These are phyloP conservation scores for Labia minor DNA, from an alignment of 2,888 invertebrate species.

Conservation along the genomic window DNA sequence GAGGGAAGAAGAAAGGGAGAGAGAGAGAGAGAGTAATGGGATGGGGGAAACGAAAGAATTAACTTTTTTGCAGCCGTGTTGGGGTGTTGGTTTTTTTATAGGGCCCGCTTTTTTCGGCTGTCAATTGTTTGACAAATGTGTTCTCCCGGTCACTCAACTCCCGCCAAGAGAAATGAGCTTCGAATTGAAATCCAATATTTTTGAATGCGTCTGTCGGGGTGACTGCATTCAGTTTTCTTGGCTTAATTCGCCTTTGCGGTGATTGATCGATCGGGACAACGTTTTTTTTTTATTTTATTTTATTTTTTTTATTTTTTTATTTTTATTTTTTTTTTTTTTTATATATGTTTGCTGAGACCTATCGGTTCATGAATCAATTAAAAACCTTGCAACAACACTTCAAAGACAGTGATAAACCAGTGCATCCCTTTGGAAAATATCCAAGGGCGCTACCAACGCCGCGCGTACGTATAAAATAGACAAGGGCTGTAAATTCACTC, in stretches of 20 bases:
- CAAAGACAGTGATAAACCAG: constrained; percentile 13
- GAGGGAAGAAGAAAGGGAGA: too few relatives aligned
- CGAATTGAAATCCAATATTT: constrained; percentile 30
- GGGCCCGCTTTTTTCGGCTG: constrained; percentile 19
- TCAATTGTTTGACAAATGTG: constrained; percentile 27
- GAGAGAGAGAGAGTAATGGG: background rate
- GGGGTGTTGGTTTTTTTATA: background rate
- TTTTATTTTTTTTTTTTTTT: background rate
- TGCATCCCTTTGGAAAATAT: background rate
- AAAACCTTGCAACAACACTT: background rate
- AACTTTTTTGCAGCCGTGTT: constrained; percentile 1
- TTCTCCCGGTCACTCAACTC: constrained; percentile 25
- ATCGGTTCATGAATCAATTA: background rate
- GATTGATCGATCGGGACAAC: constrained; percentile 1
- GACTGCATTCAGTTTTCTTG: constrained; percentile 5
- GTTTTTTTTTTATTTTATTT: background rate
- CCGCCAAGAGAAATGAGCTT: constrained; percentile 29
- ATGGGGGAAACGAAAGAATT: background rate
- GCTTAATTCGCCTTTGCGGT: background rate
- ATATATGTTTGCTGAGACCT: background rate
- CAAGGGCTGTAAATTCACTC: constrained; percentile 4
- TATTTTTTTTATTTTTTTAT: background rate
- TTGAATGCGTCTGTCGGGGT: constrained; percentile 16
- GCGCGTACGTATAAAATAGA: background rate
- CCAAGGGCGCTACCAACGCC: constrained; percentile 1